phyloP scores from a whole-genome alignment of 2,888 invertebrate genomes.

The Boloria euphrosyne region DNA sequence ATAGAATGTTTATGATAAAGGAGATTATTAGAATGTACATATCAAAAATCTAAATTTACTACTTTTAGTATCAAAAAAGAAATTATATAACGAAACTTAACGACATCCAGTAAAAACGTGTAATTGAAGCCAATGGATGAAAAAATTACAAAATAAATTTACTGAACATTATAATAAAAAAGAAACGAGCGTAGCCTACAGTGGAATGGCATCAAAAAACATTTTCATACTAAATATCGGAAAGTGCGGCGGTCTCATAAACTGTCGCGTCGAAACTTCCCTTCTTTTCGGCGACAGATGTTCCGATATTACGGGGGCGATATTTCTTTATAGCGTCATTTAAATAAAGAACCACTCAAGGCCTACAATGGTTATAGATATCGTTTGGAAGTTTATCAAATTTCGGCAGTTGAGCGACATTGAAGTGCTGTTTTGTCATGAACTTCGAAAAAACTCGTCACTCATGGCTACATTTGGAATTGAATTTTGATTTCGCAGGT shows the following conservation, averaged over 20 bases:
- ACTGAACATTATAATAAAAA: conserved; percentile 35
- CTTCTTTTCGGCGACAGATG: conserved; percentile 72
- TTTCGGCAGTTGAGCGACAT: conserved; percentile 33
- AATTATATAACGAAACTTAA: not conserved
- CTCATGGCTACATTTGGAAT: not conserved
- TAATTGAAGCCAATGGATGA: conserved; percentile 18
- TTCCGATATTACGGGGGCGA: conserved; percentile 65
- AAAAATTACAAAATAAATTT: conserved; percentile 26
- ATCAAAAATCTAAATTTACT: not conserved
- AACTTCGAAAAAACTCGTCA: not conserved
- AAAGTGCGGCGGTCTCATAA: conserved; percentile 63
- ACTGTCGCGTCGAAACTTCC: conserved; percentile 67
- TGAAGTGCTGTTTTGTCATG: conserved; percentile 13
- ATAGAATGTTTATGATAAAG: too few relatives aligned
- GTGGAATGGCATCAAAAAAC: conserved; percentile 55
- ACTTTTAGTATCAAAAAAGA: not conserved
- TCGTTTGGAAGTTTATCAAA: conserved; percentile 53
- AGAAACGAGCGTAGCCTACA: conserved; percentile 26
- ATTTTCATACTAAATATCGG: conserved; percentile 64
- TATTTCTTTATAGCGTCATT: conserved; percentile 73
- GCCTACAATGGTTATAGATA: conserved; percentile 53
- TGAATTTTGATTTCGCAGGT: not conserved
- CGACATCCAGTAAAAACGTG: conserved; percentile 13
- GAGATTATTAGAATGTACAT: too few relatives aligned
- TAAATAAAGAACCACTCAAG: conserved; percentile 68